phyloP scores from a whole-genome alignment of 2,113 vertebrate species.

The Patagioenas fasciata region DNA sequence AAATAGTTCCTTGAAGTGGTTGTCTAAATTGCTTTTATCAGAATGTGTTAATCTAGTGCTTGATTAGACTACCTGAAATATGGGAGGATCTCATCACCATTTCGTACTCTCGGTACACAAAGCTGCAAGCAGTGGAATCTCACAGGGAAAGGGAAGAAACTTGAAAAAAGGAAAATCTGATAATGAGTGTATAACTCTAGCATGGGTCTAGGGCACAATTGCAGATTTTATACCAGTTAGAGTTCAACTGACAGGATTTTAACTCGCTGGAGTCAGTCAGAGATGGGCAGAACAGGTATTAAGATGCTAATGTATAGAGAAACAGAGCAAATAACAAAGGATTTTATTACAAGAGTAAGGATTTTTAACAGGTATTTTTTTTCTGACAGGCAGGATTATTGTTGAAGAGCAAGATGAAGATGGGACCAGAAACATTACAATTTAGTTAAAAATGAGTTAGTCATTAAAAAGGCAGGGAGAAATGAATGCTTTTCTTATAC shows the following conservation, averaged over 20 bases:
- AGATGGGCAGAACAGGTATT: not conserved
- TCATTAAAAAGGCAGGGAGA: not conserved
- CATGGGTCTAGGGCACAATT: not conserved
- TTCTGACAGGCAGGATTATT: rapidly evolving
- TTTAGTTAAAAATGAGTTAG: not conserved
- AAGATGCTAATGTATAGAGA: not conserved
- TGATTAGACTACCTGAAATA: not conserved
- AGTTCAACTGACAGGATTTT: not conserved
- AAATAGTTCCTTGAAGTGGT: not conserved
- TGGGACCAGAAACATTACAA: not conserved
- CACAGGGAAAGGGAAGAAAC: not conserved
- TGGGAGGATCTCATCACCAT: not conserved
- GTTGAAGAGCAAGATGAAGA: not conserved
- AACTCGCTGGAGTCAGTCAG: not conserved
- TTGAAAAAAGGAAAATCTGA: not conserved
- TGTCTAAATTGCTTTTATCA: not conserved
- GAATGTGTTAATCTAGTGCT: not conserved
- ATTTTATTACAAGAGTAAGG: not conserved
- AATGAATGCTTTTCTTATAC: not conserved
- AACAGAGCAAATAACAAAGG: not conserved
- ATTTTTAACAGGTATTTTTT: not conserved
- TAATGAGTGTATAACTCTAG: not conserved
- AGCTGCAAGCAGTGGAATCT: not conserved
- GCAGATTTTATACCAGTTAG: not conserved
- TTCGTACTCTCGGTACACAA: not conserved